Percentiles rank a stretch among this genome's conserved stretches.
Conservation (phyloP, 2,113 vertebrate species). For the Haemorhous mexicanus region DNA sequence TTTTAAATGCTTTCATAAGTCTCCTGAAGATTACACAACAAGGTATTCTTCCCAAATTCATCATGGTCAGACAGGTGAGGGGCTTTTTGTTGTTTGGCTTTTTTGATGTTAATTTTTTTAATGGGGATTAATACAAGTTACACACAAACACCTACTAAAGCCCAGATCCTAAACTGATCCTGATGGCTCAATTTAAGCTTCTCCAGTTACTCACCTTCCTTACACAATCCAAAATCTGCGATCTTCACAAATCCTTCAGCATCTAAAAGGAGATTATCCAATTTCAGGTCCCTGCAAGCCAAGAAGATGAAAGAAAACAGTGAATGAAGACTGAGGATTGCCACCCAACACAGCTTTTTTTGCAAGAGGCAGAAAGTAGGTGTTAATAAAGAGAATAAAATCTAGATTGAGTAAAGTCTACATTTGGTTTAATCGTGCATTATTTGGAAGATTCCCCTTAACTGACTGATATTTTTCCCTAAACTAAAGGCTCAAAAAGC, state of each 20-base stretch:
- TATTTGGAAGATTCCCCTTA: neutral
- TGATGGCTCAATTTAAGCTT: neutral
- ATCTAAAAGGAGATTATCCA: constrained; percentile 95
- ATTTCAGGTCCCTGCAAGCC: constrained; percentile 86
- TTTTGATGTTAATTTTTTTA: neutral
- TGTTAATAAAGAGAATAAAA: neutral
- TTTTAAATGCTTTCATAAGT: neutral
- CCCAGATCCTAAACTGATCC: neutral
- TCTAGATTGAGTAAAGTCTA: neutral
- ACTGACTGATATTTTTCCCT: neutral
- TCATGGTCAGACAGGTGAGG: neutral
- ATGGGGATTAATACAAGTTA: neutral
- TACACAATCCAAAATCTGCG: constrained; percentile 96
- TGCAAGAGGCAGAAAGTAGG: neutral
- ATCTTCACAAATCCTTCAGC: constrained; percentile 94
- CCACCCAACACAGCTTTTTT: neutral
- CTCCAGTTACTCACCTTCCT: constrained; percentile 83
- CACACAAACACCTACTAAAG: neutral
- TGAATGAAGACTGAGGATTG: neutral
- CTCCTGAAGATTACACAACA: neutral
- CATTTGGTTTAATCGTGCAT: neutral
- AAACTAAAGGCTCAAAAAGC: neutral
- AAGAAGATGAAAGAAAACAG: neutral
- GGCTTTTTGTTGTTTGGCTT: neutral
- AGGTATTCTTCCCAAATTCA: neutral